Percentiles rank a stretch among this genome's conserved stretches.
Conservation (phyloP, 2,113 vertebrate species). For the Sorex fumeus region DNA sequence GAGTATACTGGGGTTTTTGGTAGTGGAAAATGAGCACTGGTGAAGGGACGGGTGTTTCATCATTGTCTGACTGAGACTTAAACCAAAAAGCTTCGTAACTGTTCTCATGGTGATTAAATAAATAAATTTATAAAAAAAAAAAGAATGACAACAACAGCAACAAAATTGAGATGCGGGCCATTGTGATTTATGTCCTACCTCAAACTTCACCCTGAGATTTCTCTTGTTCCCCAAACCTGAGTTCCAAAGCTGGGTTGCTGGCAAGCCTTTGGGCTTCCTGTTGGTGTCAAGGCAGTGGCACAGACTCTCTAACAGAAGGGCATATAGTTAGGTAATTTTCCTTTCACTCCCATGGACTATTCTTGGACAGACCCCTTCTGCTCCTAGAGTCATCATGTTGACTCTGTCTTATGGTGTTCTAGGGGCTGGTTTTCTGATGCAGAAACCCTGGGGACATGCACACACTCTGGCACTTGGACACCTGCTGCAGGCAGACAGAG, state of each 20-base stretch:
- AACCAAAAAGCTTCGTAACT: too few species aligned
- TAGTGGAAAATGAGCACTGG: too few species aligned
- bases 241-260: too few species aligned
- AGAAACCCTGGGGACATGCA: not conserved
- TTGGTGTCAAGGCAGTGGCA: not conserved
- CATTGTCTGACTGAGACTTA: too few species aligned
- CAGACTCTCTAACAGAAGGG: not conserved
- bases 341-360: not conserved
- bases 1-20: too few species aligned
- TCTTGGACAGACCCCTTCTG: not conserved
- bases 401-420: not conserved
- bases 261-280: too few species aligned
- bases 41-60: too few species aligned
- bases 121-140: too few species aligned
- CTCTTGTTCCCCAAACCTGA: fast-evolving
- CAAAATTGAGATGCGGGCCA: fast-evolving
- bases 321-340: not conserved
- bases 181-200: too few species aligned
- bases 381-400: not conserved
- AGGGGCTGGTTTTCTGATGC: not conserved
- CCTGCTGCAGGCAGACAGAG: not conserved
- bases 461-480: not conserved
- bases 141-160: not conserved
- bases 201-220: not conserved
- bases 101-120: too few species aligned